Conservation (phyloP, 2,113 vertebrate species). For the Lophochroa leadbeateri region DNA sequence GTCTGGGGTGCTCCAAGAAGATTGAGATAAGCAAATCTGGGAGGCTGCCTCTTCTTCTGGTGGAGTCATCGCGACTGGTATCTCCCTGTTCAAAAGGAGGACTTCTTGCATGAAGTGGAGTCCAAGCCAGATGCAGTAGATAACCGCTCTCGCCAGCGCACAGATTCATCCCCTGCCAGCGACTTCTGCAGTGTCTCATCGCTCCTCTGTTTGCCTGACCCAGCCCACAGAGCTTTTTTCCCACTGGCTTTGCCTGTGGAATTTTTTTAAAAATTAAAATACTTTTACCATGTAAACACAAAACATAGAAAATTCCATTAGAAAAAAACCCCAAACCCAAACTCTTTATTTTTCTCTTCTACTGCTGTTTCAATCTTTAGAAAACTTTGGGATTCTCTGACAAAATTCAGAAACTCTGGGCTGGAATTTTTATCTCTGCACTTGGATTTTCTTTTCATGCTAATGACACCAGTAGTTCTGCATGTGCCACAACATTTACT, state of each 20-base stretch:
- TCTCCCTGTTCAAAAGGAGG: constrained; percentile 21
- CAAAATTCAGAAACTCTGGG: neutral
- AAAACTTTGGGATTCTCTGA: neutral
- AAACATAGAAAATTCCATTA: neutral
- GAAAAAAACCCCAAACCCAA: neutral
- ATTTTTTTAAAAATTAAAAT: neutral
- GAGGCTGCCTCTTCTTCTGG: constrained; percentile 11
- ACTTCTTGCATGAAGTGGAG: neutral
- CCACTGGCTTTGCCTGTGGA: neutral
- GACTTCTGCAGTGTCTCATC: neutral
- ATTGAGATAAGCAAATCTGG: constrained; percentile 24
- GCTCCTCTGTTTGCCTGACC: neutral
- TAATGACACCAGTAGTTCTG: neutral
- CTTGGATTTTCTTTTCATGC: neutral
- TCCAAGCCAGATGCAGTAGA: constrained; percentile 37
- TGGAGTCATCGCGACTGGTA: neutral
- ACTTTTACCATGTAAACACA: neutral
- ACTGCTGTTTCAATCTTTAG: neutral
- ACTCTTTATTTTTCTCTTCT: neutral
- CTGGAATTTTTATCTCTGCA: neutral
- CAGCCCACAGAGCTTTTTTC: neutral
- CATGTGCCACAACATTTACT: constrained; percentile 8
- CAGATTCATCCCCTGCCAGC: neutral
- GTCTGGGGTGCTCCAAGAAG: constrained; percentile 5
- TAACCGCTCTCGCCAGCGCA: neutral